Percentiles rank a stretch among this genome's conserved stretches.
Conservation (phyloP, 2,113 vertebrate genomes). For the Hippopotamus amphibius region DNA sequence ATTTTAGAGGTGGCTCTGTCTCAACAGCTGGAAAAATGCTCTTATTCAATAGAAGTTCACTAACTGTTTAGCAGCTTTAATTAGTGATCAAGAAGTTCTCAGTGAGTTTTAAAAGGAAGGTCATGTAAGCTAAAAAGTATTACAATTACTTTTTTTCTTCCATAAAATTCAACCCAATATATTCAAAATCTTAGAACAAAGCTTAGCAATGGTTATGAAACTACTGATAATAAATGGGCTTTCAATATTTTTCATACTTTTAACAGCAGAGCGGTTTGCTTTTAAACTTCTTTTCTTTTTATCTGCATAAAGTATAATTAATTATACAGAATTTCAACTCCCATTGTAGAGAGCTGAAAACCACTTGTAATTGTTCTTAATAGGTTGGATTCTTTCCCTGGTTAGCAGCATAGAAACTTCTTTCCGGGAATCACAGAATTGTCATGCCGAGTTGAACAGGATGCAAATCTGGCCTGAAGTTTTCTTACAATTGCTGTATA, state of each 20-base stretch:
- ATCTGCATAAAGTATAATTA: constrained; percentile 61
- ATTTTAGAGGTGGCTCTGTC: background rate
- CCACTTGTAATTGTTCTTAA: constrained; percentile 48
- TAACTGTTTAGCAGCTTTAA: constrained; percentile 45
- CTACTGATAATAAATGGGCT: constrained; percentile 23
- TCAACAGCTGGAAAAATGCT: constrained; percentile 6
- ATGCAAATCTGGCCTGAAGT: constrained; percentile 68
- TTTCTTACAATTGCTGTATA: constrained; percentile 50
- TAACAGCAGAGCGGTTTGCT: background rate
- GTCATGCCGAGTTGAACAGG: constrained; percentile 29
- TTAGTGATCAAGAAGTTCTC: constrained; percentile 49
- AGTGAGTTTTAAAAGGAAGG: background rate
- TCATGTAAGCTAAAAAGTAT: constrained; percentile 25
- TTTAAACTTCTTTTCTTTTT: constrained; percentile 46
- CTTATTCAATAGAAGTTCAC: background rate
- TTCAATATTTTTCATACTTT: constrained; percentile 59
- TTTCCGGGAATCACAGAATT: constrained; percentile 54
- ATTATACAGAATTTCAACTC: constrained; percentile 55
- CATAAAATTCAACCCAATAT: constrained; percentile 40
- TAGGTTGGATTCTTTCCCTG: constrained; percentile 29
- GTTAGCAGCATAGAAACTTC: constrained; percentile 41
- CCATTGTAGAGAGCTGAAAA: constrained; percentile 67
- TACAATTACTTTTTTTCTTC: constrained; percentile 39
- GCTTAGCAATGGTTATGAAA: constrained; percentile 54
- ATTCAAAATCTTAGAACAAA: constrained; percentile 57